A percentile compares a stretch with the other conserved stretches of the same genome.
phyloP scores from a whole-genome alignment of 2,888 invertebrate genomes.

The Arrhopalites spinosus region DNA sequence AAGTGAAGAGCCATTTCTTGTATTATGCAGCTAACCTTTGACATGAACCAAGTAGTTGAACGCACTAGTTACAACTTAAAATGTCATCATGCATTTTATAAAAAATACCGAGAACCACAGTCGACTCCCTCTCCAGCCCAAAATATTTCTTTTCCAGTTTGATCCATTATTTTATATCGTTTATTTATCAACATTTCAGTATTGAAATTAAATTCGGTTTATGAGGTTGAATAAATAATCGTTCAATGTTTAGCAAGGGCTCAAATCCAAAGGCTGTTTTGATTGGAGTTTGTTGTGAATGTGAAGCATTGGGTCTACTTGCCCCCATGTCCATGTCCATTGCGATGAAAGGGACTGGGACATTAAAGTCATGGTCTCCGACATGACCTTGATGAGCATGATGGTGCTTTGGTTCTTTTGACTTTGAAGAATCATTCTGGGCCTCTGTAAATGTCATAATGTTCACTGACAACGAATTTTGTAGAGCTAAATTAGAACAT shows the following conservation, averaged over 20 bases:
- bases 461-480: too few relatives aligned
- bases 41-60: too few relatives aligned
- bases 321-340: not conserved
- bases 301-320: not conserved
- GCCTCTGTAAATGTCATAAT: too few relatives aligned
- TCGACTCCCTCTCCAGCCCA: not conserved
- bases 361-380: not conserved
- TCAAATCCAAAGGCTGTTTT: not conserved
- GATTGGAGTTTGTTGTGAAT: not conserved
- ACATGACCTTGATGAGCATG: too few relatives aligned
- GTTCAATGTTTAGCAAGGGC: not conserved
- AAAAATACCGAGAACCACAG: not conserved
- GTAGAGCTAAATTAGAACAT: too few relatives aligned
- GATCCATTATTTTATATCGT: not conserved
- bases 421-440: too few relatives aligned
- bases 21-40: too few relatives aligned
- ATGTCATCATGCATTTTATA: too few relatives aligned
- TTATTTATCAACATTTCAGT: not conserved
- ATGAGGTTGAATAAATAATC: not conserved
- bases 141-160: not conserved
- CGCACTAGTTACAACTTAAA: too few relatives aligned
- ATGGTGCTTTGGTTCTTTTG: too few relatives aligned
- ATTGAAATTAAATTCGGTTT: not conserved
- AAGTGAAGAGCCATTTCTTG: too few relatives aligned
- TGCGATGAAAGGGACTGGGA: not conserved